Evolutionary conservation across 1,140 invertebrate genomes (phyloP).

Genomic region (Heliconius hermathena): DNA sequence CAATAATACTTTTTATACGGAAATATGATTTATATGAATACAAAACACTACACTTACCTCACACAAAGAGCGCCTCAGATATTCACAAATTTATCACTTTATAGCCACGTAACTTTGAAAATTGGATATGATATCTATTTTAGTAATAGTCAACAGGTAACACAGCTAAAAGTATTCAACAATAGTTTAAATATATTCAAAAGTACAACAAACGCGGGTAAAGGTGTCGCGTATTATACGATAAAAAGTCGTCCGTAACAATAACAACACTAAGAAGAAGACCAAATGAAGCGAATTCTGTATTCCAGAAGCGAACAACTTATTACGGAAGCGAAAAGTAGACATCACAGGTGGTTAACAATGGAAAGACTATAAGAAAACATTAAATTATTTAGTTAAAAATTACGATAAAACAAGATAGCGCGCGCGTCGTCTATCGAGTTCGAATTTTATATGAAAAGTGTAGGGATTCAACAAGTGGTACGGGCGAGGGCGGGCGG

Average conservation of each 20-base stretch:
- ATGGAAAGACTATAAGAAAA: constrained; percentile 30
- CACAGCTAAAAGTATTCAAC: constrained; percentile 75
- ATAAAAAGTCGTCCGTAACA: constrained; percentile 66
- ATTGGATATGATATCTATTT: constrained; percentile 60
- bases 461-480: constrained; percentile 76
- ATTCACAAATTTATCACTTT: constrained; percentile 49
- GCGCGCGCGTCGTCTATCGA: constrained; percentile 55
- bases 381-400: constrained; percentile 40
- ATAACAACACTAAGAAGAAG: constrained; percentile 69
- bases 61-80: constrained; percentile 40
- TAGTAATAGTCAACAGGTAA: constrained; percentile 80
- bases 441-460: constrained; percentile 60
- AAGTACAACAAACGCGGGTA: constrained; percentile 69
- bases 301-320: constrained; percentile 49
- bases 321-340: constrained; percentile 61
- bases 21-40: constrained; percentile 25
- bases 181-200: constrained; percentile 75
- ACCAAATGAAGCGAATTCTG: constrained; percentile 62
- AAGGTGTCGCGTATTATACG: constrained; percentile 53
- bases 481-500: constrained; percentile 62
- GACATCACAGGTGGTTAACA: constrained; percentile 64
- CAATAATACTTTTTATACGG: not conserved
- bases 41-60: constrained; percentile 50
- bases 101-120: constrained; percentile 66
- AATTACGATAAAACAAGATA: constrained; percentile 41